Evolutionary conservation across 1,140 invertebrate species (phyloP), one percentile per base, ranked within the genome.

Genomic region (Drosophila mauritiana): DNA sequence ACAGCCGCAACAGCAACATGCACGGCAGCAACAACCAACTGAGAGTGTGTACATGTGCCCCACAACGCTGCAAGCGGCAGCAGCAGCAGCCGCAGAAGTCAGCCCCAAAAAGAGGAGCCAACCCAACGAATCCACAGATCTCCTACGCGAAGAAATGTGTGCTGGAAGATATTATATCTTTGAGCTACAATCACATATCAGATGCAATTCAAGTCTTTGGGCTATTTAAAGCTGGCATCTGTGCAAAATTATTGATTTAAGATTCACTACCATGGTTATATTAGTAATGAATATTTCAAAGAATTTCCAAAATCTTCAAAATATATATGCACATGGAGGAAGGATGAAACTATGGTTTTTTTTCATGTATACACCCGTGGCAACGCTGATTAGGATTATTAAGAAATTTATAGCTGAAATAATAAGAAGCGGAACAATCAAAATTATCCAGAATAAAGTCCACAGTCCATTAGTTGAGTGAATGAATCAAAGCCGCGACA

Each of bases 41-140:
- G 45, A 15, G 31, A 10, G 45, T 40, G 53, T 56, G 76, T 68
- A 49, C 67, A 49, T 76, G 65, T 73, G 76, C 48, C 65, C 74
- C 64, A 78, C 74, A 81, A 78, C 63, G 78, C 68, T 77, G 54
- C 43, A 34, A 82, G 79, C 64, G 55, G 43, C 39, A 63, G 15
- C 36, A 36, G 12, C 36, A 82, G 78, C 64, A 59, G 43, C 39
- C 55, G 15, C 53, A 31, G 34, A 39, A 70, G 27, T 62, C 63
- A 37, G 39, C 49, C 12, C 25, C 34, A 61, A 64, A 62, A 54
- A 39, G 53, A 31, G 56, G 49, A 52, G 2, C 27, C 37, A 52
- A 20, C 39, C 11, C 13, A 45, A 63, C 68, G 76, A 78, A 63
- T n/a, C 7, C 5, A 1, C 0, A 25, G 15, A 65, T 80, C 79